Evolutionary conservation across 2,113 vertebrate genomes (phyloP).

Genomic region (Coturnix japonica): DNA sequence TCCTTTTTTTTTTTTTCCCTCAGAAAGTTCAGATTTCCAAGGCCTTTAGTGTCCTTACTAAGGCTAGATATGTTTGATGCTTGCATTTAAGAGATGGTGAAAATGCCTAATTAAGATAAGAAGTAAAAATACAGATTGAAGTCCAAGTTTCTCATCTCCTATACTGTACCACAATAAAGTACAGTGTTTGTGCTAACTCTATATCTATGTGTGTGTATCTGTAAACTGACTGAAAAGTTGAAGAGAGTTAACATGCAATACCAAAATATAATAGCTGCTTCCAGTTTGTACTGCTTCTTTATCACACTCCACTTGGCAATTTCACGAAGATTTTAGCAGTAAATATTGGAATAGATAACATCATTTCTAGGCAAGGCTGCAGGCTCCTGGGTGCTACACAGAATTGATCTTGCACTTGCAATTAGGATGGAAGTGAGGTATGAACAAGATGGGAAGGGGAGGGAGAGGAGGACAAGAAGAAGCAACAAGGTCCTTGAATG

Average conservation of each 20-base stretch:
- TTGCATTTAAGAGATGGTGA: background rate
- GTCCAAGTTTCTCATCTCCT: background rate
- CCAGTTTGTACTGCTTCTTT: background rate
- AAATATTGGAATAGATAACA: background rate
- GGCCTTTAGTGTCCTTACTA: background rate
- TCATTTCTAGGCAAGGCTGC: background rate
- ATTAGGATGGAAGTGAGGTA: background rate
- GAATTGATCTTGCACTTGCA: background rate
- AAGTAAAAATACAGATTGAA: background rate
- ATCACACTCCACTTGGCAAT: background rate
- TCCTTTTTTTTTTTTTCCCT: background rate
- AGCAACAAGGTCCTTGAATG: fast-evolving
- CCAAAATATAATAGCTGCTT: background rate
- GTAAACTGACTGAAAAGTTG: background rate
- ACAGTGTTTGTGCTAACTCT: background rate
- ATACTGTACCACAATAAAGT: background rate
- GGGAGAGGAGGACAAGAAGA: background rate
- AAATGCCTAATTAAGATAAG: background rate
- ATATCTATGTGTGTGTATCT: background rate
- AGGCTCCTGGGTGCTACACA: background rate
- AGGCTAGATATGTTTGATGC: background rate
- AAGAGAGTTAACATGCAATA: background rate
- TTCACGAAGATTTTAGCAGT: background rate
- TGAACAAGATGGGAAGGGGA: background rate
- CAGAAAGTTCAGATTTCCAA: background rate